Conservation (phyloP, 2,113 vertebrate species). For the Phalacrocorax brasilianus region DNA sequence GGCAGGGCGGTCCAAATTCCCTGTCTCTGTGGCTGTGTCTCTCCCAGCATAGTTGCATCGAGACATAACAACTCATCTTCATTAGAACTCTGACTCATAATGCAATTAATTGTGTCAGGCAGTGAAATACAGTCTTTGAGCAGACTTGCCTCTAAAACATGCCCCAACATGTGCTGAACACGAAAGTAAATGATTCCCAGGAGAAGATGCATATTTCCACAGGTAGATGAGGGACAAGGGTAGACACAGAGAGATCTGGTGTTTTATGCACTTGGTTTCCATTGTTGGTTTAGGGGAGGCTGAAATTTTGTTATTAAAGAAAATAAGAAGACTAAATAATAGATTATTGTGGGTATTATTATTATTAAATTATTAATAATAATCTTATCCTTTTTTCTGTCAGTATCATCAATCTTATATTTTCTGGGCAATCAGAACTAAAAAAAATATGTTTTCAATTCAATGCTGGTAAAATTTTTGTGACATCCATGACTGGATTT, state of each 20-base stretch:
- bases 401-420: not conserved
- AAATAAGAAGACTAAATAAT: not conserved
- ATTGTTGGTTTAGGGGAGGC: not conserved
- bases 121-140: conserved; percentile 56
- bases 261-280: not conserved
- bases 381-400: not conserved
- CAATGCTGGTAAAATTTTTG: not conserved
- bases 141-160: conserved; percentile 50
- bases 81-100: conserved; percentile 69
- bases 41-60: conserved; percentile 21
- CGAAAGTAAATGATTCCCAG: not conserved
- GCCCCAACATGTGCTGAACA: conserved; percentile 16
- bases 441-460: not conserved
- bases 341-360: not conserved
- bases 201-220: not conserved
- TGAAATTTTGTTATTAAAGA: not conserved
- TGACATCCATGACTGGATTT: not conserved
- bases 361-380: not conserved
- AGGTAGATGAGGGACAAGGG: not conserved
- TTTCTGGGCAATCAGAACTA: not conserved
- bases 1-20: not conserved
- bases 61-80: conserved; percentile 67
- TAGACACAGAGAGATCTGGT: not conserved
- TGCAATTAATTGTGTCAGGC: conserved; percentile 69
- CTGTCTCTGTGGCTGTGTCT: not conserved